These are phyloP conservation scores for Arrhopalites spinosus DNA, from an alignment of 2,888 invertebrate species.

Conservation along the genomic window DNA sequence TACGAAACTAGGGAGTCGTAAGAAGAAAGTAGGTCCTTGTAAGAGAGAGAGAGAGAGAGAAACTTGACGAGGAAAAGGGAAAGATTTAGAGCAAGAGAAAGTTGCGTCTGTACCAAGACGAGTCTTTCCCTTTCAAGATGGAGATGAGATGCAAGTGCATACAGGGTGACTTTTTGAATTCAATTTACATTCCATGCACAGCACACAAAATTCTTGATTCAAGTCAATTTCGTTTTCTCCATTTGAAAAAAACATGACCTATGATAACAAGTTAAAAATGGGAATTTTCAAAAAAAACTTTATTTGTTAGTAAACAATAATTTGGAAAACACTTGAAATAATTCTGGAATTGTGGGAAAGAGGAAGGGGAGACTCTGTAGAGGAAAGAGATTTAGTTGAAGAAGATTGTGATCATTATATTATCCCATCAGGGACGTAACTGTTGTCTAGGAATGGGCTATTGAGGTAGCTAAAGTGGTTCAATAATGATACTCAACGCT, in stretches of 20 bases:
- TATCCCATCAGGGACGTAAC: slow-evolving; percentile 39
- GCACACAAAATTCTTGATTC: too few relatives aligned
- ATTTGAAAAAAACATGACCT: too few relatives aligned
- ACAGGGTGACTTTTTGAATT: too few relatives aligned
- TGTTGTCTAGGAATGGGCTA: slow-evolving; percentile 15
- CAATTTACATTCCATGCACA: too few relatives aligned
- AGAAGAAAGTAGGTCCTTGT: neutral
- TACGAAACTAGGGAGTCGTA: neutral
- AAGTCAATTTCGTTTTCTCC: too few relatives aligned
- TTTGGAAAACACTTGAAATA: too few relatives aligned
- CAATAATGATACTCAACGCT: slow-evolving; percentile 39
- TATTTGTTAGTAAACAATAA: too few relatives aligned
- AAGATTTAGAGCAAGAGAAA: slow-evolving; percentile 16
- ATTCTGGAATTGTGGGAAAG: neutral
- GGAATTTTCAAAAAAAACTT: too few relatives aligned
- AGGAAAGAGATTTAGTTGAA: slow-evolving; percentile 20
- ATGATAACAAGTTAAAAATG: too few relatives aligned
- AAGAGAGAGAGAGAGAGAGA: neutral
- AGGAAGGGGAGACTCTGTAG: neutral
- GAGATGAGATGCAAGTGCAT: too few relatives aligned
- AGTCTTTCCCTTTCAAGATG: neutral
- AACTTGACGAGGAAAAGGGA: neutral
- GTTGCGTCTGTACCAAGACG: neutral
- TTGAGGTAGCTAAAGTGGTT: slow-evolving; percentile 39
- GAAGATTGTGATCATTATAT: slow-evolving; percentile 24